These are phyloP conservation scores for Mirounga angustirostris DNA, from an alignment of 2,113 vertebrate species.

Conservation along the genomic window DNA sequence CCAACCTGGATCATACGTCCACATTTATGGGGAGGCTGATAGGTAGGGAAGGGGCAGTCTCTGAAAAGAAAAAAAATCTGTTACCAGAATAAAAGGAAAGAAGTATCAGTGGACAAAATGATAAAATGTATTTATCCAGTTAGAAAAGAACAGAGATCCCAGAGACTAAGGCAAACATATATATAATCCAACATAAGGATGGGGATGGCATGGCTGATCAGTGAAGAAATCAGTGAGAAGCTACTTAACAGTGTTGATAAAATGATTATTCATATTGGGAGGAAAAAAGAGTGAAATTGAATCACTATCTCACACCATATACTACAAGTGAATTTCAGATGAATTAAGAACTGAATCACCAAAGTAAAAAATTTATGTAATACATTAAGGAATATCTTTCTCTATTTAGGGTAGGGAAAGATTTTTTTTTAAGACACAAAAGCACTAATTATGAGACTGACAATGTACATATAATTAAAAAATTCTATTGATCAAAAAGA, in stretches of 20 bases:
- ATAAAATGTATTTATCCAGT: background rate
- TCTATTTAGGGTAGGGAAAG: background rate
- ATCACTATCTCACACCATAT: background rate
- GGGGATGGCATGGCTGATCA: accelerated
- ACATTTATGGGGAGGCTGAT: background rate
- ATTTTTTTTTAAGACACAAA: background rate
- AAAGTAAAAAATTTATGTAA: background rate
- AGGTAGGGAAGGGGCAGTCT: background rate
- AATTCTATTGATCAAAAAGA: background rate
- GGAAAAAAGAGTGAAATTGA: background rate
- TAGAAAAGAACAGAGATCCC: background rate
- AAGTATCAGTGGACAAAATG: background rate
- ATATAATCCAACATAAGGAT: too few species aligned
- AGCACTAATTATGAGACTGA: background rate
- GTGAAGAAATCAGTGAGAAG: background rate
- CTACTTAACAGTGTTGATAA: background rate
- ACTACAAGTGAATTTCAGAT: background rate
- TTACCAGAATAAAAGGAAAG: background rate
- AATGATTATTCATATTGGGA: background rate
- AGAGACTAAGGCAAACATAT: background rate
- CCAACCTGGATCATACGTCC: background rate
- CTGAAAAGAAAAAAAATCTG: background rate
- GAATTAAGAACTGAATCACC: background rate
- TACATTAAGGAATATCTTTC: background rate
- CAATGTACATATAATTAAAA: background rate